Evolutionary conservation across 2,888 invertebrate genomes (phyloP).

Genomic region (Oligia fasciuncula): DNA sequence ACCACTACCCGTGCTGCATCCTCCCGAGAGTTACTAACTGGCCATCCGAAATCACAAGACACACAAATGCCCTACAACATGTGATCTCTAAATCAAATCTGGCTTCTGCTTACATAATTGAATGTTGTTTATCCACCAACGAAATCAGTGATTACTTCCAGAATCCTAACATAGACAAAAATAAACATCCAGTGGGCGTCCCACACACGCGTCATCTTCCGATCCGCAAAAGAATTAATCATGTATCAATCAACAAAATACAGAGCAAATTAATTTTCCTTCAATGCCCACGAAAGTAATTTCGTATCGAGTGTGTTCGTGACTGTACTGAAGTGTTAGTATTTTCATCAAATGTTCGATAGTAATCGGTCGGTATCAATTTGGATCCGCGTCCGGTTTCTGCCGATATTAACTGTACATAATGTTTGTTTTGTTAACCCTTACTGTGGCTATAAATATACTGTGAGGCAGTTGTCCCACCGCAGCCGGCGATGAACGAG

Average conservation of each 20-base stretch:
- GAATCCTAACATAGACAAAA: slow-evolving; percentile 24
- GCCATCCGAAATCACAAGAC: not conserved
- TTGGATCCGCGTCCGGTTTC: slow-evolving; percentile 49
- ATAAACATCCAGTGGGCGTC: slow-evolving; percentile 7
- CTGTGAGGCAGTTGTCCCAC: not conserved
- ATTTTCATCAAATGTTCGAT: slow-evolving; percentile 44
- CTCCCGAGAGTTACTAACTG: too few relatives aligned
- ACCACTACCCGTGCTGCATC: too few relatives aligned
- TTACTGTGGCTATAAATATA: slow-evolving; percentile 8
- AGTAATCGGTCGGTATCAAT: slow-evolving; percentile 57
- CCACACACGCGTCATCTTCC: slow-evolving; percentile 9
- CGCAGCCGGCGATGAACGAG: too few relatives aligned
- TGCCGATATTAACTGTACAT: slow-evolving; percentile 30
- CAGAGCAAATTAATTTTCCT: slow-evolving; percentile 27
- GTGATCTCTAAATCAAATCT: slow-evolving; percentile 8
- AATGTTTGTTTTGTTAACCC: slow-evolving; percentile 52
- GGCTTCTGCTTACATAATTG: not conserved
- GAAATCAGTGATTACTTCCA: slow-evolving; percentile 15
- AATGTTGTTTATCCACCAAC: slow-evolving; percentile 17
- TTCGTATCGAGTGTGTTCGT: slow-evolving; percentile 17
- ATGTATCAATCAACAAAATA: slow-evolving; percentile 43
- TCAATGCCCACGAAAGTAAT: slow-evolving; percentile 29
- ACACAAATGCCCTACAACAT: not conserved
- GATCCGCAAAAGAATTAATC: slow-evolving; percentile 24
- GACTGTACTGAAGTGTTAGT: slow-evolving; percentile 48